These are phyloP conservation scores for Uropsilus gracilis DNA, from an alignment of 2,113 vertebrate genomes.

Conservation along the genomic window DNA sequence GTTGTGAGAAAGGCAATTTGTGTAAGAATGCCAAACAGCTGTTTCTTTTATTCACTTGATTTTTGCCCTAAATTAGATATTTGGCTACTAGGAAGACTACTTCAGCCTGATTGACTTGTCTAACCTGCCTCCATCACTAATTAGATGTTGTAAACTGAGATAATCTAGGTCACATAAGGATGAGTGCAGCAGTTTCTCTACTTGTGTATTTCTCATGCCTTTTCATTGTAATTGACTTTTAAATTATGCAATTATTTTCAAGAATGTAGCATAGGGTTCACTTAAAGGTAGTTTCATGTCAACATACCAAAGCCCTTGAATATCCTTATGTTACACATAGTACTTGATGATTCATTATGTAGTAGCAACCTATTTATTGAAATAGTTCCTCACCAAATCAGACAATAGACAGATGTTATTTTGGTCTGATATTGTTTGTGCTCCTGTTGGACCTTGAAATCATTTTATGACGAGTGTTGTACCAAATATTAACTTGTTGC, in stretches of 20 bases:
- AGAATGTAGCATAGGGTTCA: constrained; percentile 57
- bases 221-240: constrained; percentile 53
- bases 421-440: neutral
- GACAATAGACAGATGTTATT: neutral
- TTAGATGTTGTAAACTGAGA: constrained; percentile 41
- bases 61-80: constrained; percentile 53
- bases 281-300: constrained; percentile 61
- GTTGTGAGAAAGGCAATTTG: neutral
- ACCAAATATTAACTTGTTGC: neutral
- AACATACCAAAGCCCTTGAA: constrained; percentile 16
- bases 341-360: constrained; percentile 39
- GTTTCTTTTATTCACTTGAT: neutral
- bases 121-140: constrained; percentile 54
- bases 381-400: constrained; percentile 28
- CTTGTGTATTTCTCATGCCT: constrained; percentile 55
- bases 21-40: neutral
- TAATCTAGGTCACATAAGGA: constrained; percentile 50
- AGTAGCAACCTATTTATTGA: neutral
- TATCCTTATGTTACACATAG: neutral
- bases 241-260: constrained; percentile 62
- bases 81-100: neutral
- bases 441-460: neutral
- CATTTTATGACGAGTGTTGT: neutral
- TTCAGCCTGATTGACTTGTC: constrained; percentile 57
- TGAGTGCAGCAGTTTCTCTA: constrained; percentile 47